Percentiles rank a stretch among this genome's conserved stretches.
Conservation (phyloP, 2,888 invertebrate species). For the Trichogramma evanescens region DNA sequence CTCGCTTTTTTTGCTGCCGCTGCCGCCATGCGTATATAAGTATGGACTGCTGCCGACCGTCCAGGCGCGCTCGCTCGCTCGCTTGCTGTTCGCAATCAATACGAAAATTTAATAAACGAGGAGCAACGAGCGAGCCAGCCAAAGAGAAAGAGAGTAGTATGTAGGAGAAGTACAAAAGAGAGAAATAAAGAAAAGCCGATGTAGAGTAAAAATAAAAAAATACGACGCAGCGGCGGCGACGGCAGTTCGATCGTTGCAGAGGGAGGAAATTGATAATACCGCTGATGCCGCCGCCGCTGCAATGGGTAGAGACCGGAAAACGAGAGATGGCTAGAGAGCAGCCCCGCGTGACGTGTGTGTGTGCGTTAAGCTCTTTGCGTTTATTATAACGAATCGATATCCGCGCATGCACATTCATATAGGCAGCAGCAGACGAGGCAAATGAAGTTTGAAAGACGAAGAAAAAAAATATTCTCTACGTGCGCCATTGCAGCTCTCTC, state of each 20-base stretch:
- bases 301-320: too few relatives aligned
- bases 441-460: too few relatives aligned
- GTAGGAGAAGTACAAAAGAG: neutral
- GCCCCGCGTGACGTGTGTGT: too few relatives aligned
- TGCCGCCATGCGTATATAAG: conserved; percentile 20
- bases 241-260: conserved; percentile 7
- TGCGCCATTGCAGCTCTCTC: too few relatives aligned
- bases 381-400: too few relatives aligned
- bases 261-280: too few relatives aligned
- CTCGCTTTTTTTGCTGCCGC: neutral
- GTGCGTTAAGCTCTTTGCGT: too few relatives aligned
- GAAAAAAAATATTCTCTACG: too few relatives aligned
- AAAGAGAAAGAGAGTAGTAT: neutral
- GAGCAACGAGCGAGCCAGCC: neutral
- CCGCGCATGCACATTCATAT: too few relatives aligned
- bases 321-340: too few relatives aligned
- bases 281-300: too few relatives aligned
- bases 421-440: too few relatives aligned
- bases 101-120: conserved; percentile 11
- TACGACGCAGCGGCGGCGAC: neutral
- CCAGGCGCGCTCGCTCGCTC: conserved; percentile 6
- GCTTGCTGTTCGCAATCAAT: conserved; percentile 11
- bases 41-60: conserved; percentile 8
- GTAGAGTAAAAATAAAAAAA: neutral
- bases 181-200: neutral